Conservation (phyloP, 2,797 vertebrate species). For the Myotis findleyi region DNA sequence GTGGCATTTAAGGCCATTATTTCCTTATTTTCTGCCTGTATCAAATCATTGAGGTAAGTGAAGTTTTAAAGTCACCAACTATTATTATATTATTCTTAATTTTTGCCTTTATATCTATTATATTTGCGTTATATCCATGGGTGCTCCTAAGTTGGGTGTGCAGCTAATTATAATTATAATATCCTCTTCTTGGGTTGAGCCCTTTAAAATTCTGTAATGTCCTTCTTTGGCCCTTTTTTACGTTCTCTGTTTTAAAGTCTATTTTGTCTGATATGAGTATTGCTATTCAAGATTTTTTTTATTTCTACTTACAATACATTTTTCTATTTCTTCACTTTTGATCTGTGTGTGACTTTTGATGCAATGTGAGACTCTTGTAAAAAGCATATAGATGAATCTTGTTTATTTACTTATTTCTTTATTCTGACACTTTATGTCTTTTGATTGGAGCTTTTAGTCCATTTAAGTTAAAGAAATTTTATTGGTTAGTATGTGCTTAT, state of each 20-base stretch:
- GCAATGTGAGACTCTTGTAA: neutral
- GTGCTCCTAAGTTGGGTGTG: no score
- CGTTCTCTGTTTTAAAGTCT: neutral
- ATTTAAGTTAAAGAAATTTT: constrained; percentile 35
- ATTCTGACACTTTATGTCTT: neutral
- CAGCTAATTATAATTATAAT: neutral
- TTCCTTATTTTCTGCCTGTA: neutral
- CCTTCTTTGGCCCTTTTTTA: neutral
- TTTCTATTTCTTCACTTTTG: neutral
- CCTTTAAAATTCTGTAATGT: neutral
- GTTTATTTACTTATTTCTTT: no score
- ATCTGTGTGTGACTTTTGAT: neutral
- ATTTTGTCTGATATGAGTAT: neutral
- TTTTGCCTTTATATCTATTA: no score
- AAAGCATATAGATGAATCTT: neutral
- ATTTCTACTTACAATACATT: neutral
- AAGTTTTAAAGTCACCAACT: neutral
- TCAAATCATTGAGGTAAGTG: neutral
- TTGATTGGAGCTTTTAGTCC: neutral
- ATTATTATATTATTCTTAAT: neutral
- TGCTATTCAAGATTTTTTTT: neutral
- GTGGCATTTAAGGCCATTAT: neutral
- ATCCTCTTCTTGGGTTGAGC: neutral
- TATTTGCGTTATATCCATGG: no score
- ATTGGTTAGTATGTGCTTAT: neutral